phyloP scores from a whole-genome alignment of 2,888 invertebrate species.

The Platycheirus albimanus region DNA sequence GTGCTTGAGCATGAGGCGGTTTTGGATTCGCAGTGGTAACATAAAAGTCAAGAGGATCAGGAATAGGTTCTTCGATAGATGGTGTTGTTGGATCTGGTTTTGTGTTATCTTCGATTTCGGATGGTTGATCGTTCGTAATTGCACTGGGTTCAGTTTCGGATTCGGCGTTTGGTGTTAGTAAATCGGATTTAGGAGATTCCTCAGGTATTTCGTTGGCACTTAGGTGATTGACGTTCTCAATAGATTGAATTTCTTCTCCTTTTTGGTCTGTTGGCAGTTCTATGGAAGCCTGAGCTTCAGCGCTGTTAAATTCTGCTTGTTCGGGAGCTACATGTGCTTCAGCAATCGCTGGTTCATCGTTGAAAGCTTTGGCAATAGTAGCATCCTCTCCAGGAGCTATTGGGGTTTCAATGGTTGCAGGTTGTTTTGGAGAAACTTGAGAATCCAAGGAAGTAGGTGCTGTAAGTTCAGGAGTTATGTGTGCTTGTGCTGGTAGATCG shows the following conservation, averaged over 20 bases:
- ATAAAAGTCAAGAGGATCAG: slow-evolving; percentile 38
- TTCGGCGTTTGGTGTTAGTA: slow-evolving; percentile 29
- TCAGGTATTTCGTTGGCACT: slow-evolving; percentile 18
- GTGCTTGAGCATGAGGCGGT: slow-evolving; percentile 29
- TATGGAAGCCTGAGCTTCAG: neutral
- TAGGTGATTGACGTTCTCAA: neutral
- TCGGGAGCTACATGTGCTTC: neutral
- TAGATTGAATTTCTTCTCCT: neutral
- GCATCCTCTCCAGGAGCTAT: no score
- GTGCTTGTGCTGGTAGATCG: no score
- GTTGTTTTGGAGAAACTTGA: neutral
- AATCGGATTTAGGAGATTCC: slow-evolving; percentile 1
- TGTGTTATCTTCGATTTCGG: slow-evolving; percentile 37
- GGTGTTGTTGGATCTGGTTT: slow-evolving; percentile 31
- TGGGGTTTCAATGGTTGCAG: no score
- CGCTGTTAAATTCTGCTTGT: neutral
- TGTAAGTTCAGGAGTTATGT: neutral
- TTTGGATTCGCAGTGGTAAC: slow-evolving; percentile 52
- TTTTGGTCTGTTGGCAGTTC: neutral
- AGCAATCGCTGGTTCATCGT: no score
- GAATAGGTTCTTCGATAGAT: neutral
- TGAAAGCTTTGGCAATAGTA: no score
- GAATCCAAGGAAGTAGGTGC: neutral
- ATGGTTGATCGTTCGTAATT: slow-evolving; percentile 14
- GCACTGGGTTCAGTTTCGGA: slow-evolving; percentile 2